Evolutionary conservation across 2,113 vertebrate species (phyloP), one percentile per base, ranked within the genome.

Genomic region (Echinops telfairi): DNA sequence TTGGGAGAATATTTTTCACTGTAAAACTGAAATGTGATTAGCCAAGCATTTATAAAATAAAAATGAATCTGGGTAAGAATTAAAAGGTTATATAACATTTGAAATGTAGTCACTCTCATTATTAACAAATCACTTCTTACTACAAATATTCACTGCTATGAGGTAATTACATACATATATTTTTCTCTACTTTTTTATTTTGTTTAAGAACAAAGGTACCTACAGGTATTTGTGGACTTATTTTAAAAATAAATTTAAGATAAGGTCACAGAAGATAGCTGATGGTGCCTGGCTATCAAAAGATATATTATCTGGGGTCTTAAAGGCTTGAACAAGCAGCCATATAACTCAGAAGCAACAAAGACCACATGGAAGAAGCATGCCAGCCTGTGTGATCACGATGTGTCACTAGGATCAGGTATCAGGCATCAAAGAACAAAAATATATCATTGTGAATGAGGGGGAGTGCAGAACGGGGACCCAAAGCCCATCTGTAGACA

Each of bases 161-260:
- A 47, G 88, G 84, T 81, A 90, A 82, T 88, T 20, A 40, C 9
- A 88, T 79, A 83, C 91, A 66, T 3, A 82, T 64, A 87, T 31
- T 10, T 11, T 57, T 58, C 6, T 86, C 88, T 66, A 66, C 71
- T 93, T 90, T 93, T 94, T 68, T 80, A 29, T 93, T 90, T 77
- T 11, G 22, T 79, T 93, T 94, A 62, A 80, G 38, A 58, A 33
- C 29, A 88, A 82, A 80, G 47, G 78, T 57, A 84, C 15, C 71
- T 66, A 70, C 12, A 83, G 40, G 6, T 77, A 36, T 60, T 20
- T 76, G 38, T 43, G 47, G 2, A 15, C 60, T 19, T 68, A 81
- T 60, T 95, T 82, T 58, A 3, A 11, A 86, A 91, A 83, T 75
- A 86, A 94, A 86, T 70, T 89, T 90, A 81, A 93, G 86, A 62